Base-by-base conservation (phyloP, 2,113 vertebrate species). In the Nothobranchius kuhntae region DNA sequence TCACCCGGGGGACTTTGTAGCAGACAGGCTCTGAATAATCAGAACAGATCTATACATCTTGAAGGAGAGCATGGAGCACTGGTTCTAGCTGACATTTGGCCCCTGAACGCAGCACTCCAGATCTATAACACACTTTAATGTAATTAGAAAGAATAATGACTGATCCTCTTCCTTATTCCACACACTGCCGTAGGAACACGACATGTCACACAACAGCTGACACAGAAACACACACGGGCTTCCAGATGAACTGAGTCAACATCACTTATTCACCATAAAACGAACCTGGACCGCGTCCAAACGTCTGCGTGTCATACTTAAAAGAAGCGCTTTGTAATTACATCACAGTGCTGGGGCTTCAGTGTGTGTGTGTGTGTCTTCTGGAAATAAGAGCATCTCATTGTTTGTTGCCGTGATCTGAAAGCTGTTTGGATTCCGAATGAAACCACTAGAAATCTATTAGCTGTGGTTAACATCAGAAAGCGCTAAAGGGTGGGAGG, bases 21-120 rank as follows among this genome's bases (percentile, higher is more conserved):
- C 70, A 81, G 75, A 78, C 61, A 40, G 38, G 71, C 71, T 68
- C 61, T 78, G 84, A 85, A 88, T 82, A 86, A 84, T 87, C 69
- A 77, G 73, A 71, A 70, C 65, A 80, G 75, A 84, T 85, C 84
- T 69, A 83, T 78, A 76, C 80, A 78, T 85, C 80, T 82, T 66
- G 53, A 68, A 80, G 73, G 59, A 77, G 78, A 69, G 68, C 71
- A 69, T 11, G 46, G 68, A 67, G 44, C 73, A 74, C 46, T 58
- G 77, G 72, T 73, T 85, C 79, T 54, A 83, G 53, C 65, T 70
- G 74, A 82, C 58, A 65, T 58, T 70, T 74, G 71, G 2, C 75
- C 67, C 69, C 30, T 38, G 36, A 45, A 69, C 21, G 11, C 10
- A 17, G n/a, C 17, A 38, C 55, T 58, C 4, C 46, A 47, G 4